phyloP scores from a whole-genome alignment of 2,113 vertebrate species.

The Eira barbara region DNA sequence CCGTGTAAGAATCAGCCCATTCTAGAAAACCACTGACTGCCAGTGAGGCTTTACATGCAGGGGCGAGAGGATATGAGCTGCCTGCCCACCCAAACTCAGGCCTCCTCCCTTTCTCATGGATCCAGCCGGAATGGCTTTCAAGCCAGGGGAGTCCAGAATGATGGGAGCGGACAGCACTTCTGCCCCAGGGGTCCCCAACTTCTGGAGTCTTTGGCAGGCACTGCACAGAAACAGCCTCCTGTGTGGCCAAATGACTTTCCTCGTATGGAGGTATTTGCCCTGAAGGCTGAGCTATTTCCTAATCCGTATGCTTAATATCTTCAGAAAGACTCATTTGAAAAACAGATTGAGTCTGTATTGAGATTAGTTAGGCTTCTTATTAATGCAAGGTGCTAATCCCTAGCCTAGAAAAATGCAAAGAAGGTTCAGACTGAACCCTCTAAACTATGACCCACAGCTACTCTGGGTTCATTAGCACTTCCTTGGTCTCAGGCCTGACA shows the following conservation, averaged over 20 bases:
- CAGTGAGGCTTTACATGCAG: fast-evolving
- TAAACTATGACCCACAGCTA: neutral
- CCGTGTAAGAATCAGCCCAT: neutral
- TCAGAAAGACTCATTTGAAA: neutral
- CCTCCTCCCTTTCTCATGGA: fast-evolving
- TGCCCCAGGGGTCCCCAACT: fast-evolving
- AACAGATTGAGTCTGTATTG: neutral
- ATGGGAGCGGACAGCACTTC: neutral
- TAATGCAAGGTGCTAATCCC: neutral
- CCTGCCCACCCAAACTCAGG: neutral
- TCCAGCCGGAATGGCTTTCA: neutral
- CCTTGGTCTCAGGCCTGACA: no score
- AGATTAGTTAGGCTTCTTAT: neutral
- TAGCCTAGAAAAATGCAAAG: neutral
- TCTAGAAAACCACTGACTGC: neutral
- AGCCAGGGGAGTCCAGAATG: neutral
- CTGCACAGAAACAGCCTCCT: neutral
- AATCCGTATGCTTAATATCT: neutral
- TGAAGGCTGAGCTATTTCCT: neutral
- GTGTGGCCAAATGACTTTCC: neutral
- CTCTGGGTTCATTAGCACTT: no score
- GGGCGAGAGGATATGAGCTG: fast-evolving
- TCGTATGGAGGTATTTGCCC: neutral
- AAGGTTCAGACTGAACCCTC: neutral
- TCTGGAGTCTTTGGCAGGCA: fast-evolving